phyloP scores from a whole-genome alignment of 2,113 vertebrate species.

The Polypterus senegalus region DNA sequence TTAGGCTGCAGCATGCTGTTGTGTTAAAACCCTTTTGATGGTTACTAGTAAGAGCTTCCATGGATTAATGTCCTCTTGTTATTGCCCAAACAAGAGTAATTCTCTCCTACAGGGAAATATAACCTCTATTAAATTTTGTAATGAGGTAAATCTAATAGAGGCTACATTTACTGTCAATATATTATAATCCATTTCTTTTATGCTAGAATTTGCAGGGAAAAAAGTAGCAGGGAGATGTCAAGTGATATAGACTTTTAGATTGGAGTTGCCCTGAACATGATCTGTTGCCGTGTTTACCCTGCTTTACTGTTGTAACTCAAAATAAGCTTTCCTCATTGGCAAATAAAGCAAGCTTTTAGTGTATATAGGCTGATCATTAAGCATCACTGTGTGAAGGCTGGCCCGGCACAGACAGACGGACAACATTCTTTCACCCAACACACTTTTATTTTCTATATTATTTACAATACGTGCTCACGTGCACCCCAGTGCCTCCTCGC shows the following conservation, averaged over 20 bases:
- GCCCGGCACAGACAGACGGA: no score
- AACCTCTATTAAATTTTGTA: constrained; percentile 2
- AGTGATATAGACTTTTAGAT: background rate
- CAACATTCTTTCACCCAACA: no score
- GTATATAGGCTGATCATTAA: no score
- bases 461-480: no score
- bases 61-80: constrained; percentile 5
- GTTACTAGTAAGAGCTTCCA: constrained; percentile 1
- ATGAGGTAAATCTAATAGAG: background rate
- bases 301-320: background rate
- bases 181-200: constrained; percentile 2
- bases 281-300: background rate
- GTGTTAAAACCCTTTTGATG: constrained; percentile 3
- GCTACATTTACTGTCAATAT: constrained; percentile 1
- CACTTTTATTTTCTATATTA: no score
- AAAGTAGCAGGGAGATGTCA: background rate
- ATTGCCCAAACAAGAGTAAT: constrained; percentile 3
- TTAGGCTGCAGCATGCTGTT: constrained; percentile 1
- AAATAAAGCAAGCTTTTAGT: background rate
- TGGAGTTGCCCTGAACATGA: background rate
- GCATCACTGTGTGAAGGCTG: no score
- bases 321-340: background rate
- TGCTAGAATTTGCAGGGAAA: background rate
- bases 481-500: no score
- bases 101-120: constrained; percentile 3